Evolutionary conservation across 2,797 vertebrate genomes (phyloP).

Genomic region (Acomys russatus): DNA sequence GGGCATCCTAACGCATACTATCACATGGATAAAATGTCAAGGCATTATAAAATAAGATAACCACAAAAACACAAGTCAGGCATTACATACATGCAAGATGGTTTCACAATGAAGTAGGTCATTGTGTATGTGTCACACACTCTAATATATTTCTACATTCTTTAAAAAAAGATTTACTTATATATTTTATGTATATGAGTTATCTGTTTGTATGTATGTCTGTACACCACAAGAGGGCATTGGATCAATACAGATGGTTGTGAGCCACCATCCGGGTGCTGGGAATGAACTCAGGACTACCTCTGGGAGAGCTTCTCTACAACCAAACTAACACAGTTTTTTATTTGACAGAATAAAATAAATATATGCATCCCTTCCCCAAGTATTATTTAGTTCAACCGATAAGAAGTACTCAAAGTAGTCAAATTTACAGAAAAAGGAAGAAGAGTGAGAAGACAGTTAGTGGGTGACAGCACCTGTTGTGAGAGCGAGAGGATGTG

Average conservation of each 20-base stretch:
- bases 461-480: background rate
- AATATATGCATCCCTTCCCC: background rate
- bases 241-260: no score
- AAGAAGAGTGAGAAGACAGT: background rate
- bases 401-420: background rate
- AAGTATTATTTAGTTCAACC: background rate
- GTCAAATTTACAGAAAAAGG: background rate
- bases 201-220: background rate
- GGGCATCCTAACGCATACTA: background rate
- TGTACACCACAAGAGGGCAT: background rate
- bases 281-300: background rate
- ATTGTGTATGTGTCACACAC: background rate
- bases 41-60: background rate
- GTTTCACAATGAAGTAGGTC: background rate
- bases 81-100: background rate
- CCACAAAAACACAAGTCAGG: background rate
- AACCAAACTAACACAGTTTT: background rate
- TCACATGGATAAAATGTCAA: background rate
- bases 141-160: background rate
- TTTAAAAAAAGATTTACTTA: background rate
- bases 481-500: background rate
- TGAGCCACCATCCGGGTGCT: background rate
- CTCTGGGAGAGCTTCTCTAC: background rate
- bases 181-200: no score
- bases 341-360: background rate